phyloP scores from a whole-genome alignment of 2,113 vertebrate species.

The Ameiurus melas region DNA sequence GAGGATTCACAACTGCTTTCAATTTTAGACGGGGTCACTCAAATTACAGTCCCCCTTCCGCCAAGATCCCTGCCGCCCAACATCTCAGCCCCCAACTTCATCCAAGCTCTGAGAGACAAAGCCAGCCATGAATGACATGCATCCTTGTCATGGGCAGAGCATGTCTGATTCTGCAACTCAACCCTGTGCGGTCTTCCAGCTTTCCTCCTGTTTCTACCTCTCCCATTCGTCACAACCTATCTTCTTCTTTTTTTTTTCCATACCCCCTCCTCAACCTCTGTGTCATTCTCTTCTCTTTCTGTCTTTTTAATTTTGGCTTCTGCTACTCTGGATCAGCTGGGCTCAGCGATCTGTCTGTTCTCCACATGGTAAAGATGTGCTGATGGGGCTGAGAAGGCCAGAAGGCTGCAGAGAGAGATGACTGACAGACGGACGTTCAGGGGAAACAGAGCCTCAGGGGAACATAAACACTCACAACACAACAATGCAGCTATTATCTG shows the following conservation, averaged over 20 bases:
- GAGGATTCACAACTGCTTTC: slow-evolving; percentile 65
- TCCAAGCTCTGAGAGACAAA: slow-evolving; percentile 53
- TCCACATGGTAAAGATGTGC: slow-evolving; percentile 42
- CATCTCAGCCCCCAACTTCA: slow-evolving; percentile 19
- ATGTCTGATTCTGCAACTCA: not conserved
- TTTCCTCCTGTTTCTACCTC: not conserved
- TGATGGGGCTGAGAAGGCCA: slow-evolving; percentile 31
- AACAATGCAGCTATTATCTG: slow-evolving; percentile 34
- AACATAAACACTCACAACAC: slow-evolving; percentile 32
- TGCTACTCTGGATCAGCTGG: slow-evolving; percentile 40
- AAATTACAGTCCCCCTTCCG: slow-evolving; percentile 60
- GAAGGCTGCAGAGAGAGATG: slow-evolving; percentile 32
- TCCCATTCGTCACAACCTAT: slow-evolving; percentile 5
- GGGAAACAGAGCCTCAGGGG: not conserved
- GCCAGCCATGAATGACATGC: slow-evolving; percentile 65
- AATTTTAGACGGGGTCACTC: slow-evolving; percentile 64
- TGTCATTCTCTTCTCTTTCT: not conserved
- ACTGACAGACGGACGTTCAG: slow-evolving; percentile 25
- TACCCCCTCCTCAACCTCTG: not conserved
- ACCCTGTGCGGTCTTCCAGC: not conserved
- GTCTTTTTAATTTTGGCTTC: slow-evolving; percentile 5
- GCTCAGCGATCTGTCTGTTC: slow-evolving; percentile 21
- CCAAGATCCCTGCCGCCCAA: slow-evolving; percentile 40
- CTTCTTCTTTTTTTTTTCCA: not conserved
- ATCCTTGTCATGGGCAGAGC: slow-evolving; percentile 34